Evolutionary conservation across 1,140 invertebrate genomes (phyloP).

Genomic region (Megalonaias nervosa): DNA sequence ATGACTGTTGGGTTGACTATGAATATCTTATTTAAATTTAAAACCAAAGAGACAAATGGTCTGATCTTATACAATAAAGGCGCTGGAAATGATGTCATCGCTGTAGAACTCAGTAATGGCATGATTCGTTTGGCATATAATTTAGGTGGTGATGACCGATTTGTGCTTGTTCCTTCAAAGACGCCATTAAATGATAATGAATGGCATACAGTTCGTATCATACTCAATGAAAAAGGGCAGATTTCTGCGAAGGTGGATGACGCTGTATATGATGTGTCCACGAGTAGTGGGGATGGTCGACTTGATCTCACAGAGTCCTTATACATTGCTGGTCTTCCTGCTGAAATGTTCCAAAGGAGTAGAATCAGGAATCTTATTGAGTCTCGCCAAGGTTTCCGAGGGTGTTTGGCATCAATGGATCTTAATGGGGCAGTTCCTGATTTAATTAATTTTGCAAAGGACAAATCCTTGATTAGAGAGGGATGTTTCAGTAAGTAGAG

Average conservation of each 20-base stretch:
- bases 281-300: slow-evolving; percentile 70
- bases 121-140: slow-evolving; percentile 90
- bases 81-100: slow-evolving; percentile 92
- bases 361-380: slow-evolving; percentile 72
- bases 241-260: slow-evolving; percentile 40
- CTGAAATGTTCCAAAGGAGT: slow-evolving; percentile 38
- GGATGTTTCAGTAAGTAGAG: slow-evolving; percentile 34
- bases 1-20: slow-evolving; percentile 39
- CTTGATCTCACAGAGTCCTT: slow-evolving; percentile 73
- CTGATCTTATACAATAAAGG: slow-evolving; percentile 94
- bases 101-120: slow-evolving; percentile 85
- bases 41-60: slow-evolving; percentile 80
- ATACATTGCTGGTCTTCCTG: slow-evolving; percentile 89
- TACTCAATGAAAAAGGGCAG: slow-evolving; percentile 83
- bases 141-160: slow-evolving; percentile 79
- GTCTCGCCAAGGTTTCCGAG: slow-evolving; percentile 91
- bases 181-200: slow-evolving; percentile 85
- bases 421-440: slow-evolving; percentile 84
- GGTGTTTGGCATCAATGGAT: slow-evolving; percentile 92
- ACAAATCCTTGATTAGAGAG: slow-evolving; percentile 25
- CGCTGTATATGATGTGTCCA: slow-evolving; percentile 20
- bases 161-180: slow-evolving; percentile 75
- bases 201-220: slow-evolving; percentile 93
- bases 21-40: slow-evolving; percentile 62
- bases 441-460: slow-evolving; percentile 33